These are phyloP conservation scores for Pachyrhynchus sulphureomaculatus DNA, from an alignment of 1,140 invertebrate genomes.

Conservation along the genomic window DNA sequence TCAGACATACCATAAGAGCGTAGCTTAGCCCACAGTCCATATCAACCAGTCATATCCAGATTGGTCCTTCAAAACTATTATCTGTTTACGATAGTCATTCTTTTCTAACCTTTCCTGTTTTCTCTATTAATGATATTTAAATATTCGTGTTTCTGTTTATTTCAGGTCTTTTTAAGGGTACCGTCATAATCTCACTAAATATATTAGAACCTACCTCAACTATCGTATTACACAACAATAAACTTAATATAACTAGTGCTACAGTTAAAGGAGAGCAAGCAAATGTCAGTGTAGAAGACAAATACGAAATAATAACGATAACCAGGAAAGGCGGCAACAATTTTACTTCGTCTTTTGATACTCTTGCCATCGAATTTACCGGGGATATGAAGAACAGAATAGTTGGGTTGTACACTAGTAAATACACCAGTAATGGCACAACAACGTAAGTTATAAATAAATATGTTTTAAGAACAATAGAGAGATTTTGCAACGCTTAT, in stretches of 20 bases:
- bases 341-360: slow-evolving; percentile 27
- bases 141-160: background rate
- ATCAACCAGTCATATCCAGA: too few relatives aligned
- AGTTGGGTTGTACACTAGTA: slow-evolving; percentile 57
- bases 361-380: slow-evolving; percentile 50
- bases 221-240: slow-evolving; percentile 72
- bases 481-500: too few relatives aligned
- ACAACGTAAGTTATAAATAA: slow-evolving; percentile 46
- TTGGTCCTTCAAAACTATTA: too few relatives aligned
- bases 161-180: slow-evolving; percentile 54
- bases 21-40: too few relatives aligned
- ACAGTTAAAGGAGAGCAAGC: slow-evolving; percentile 25
- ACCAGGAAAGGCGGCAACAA: slow-evolving; percentile 19
- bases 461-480: background rate
- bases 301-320: slow-evolving; percentile 39
- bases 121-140: too few relatives aligned
- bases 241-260: slow-evolving; percentile 56
- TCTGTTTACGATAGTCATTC: too few relatives aligned
- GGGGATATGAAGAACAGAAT: slow-evolving; percentile 56
- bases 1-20: too few relatives aligned
- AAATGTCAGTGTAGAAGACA: slow-evolving; percentile 25
- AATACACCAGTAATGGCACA: slow-evolving; percentile 48
- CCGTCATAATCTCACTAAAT: slow-evolving; percentile 68
- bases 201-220: slow-evolving; percentile 58
- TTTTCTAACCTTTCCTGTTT: too few relatives aligned